These are phyloP conservation scores for Lepeophtheirus nordmannii DNA, from an alignment of 2,888 invertebrate species.

Conservation along the genomic window DNA sequence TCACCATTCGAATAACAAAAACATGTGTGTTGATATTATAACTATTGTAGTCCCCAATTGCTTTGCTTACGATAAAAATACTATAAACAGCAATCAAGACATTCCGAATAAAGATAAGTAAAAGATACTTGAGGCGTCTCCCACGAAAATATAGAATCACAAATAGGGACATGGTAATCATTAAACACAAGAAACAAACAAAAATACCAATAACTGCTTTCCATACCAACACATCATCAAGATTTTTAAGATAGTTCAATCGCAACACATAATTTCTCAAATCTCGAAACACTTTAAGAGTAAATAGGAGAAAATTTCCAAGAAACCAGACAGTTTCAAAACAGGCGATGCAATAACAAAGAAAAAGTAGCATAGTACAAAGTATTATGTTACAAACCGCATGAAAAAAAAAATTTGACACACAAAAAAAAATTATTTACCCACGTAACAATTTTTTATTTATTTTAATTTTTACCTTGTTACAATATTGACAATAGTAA, in stretches of 20 bases:
- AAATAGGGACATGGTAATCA: neutral
- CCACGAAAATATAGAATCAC: neutral
- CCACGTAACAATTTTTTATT: neutral
- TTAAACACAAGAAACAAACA: neutral
- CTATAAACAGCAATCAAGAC: neutral
- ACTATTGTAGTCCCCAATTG: neutral
- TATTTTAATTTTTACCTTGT: slow-evolving; percentile 40
- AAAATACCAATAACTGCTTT: neutral
- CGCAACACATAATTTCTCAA: neutral
- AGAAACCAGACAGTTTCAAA: neutral
- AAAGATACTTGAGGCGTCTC: neutral
- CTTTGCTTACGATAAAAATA: neutral
- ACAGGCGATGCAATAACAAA: neutral
- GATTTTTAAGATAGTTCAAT: neutral
- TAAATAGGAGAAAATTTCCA: neutral
- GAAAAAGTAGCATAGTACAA: neutral
- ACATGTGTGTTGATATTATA: neutral
- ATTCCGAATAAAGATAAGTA: neutral
- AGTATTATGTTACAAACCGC: slow-evolving; percentile 3
- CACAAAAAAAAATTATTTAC: slow-evolving; percentile 13
- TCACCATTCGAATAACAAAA: neutral
- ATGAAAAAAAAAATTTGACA: neutral
- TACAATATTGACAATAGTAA: slow-evolving; percentile 70
- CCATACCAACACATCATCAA: neutral
- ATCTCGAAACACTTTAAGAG: neutral